Evolutionary conservation across 2,113 vertebrate species (phyloP), one percentile per base, ranked within the genome.

Genomic region (Pelobates fuscus): DNA sequence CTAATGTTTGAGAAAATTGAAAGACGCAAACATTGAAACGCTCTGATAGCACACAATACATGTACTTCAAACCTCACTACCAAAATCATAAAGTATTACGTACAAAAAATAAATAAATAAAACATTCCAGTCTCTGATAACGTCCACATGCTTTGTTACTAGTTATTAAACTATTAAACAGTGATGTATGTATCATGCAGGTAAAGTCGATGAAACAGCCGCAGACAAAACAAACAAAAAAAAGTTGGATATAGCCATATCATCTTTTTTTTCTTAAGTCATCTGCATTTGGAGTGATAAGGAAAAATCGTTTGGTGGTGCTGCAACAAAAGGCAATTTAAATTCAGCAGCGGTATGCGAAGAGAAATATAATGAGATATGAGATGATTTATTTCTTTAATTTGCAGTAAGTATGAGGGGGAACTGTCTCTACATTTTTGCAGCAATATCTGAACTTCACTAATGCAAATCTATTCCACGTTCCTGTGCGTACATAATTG

Each of bases 301-400:
- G 65, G 41, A 68, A 52, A 54, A 68, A 61, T 14, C 26, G 32
- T 32, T 52, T 68, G 41, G 55, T 52, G 10, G 64, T 4, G 55
- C 43, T 57, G 63, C 54, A 68, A 77, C 55, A 76, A 67, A 77
- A 77, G 64, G 73, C 55, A 77, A 77, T 77, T 77, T 68, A 68
- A 60, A 77, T 77, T 77, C 64, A 29, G 41, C 73, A 21, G 65
- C 73, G 29, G 73, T 61, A 68, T 61, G 73, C 64, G 46, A 61
- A 43, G 55, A 67, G 73, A 68, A 77, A 68, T 77, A 77, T 77
- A 77, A 77, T 77, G 65, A 77, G 73, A 77, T 77, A 54, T 46
- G 55, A 21, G 41, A 68, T 77, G 65, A 77, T 77, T 77, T 77
- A 77, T 77, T 77, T 68, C 73, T 77, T 77, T 66, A 77, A 77